Evolutionary conservation across 2,888 invertebrate species (phyloP), one percentile per base, ranked within the genome.

Genomic region (Eumacrocentrus americanus): DNA sequence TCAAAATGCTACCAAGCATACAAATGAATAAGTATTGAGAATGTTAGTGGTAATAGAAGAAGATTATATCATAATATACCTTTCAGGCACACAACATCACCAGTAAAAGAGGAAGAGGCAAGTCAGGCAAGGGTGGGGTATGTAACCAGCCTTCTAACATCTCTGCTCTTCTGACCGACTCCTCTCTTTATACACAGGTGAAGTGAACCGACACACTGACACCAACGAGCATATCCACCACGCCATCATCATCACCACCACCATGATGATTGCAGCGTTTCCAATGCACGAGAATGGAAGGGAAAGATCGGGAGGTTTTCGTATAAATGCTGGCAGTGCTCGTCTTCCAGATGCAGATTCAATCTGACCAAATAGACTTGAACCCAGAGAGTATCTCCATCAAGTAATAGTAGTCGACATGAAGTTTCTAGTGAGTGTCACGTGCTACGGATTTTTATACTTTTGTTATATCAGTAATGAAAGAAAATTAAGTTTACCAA

Each of bases 401-500:
- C 18, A 14, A 42, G 18, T 40, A 46, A 50, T 40, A 22, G 29
- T 51, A 50, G 29, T 40, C 65, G 20, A 29, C 67, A 78, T 78
- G 78, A 75, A 76, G 70, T 73, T 71, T 69, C 60, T 74, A 78
- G 78, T 78, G 77, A 78, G 78, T 78, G 76, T 66, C 66, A 42
- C 50, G 34, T 58, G 29, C 18, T 25, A 14, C 16, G 16, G 25
- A 40, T 40, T 23, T 3, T 7, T 47, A 18, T 37, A 6, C 18
- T 29, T 18, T 16, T 4, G 16, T 18, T 14, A 40, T 18, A 35
- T 22, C 12, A 22, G 9, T 9, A 7, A n/a, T n/a, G n/a, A 60
- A 50, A 56, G 9, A 50, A 48, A 38, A 7, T 29, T 11, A 34
- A 53, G 9, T 38, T 52, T 22, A 34, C 34, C 14, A 29, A 38